These are phyloP conservation scores for Notothenia coriiceps DNA, from an alignment of 2,113 vertebrate genomes.

Conservation along the genomic window DNA sequence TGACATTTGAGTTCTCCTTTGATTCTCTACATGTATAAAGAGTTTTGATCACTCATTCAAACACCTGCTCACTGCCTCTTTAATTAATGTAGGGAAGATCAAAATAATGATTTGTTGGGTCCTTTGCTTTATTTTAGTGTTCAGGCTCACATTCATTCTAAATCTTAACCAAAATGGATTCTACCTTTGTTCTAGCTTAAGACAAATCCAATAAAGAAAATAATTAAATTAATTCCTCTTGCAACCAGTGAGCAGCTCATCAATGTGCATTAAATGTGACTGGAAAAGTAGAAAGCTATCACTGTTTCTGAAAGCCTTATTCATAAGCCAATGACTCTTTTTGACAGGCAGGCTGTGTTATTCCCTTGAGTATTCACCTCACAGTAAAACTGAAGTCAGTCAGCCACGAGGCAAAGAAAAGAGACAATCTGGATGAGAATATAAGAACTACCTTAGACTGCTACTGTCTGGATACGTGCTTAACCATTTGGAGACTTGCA, in stretches of 20 bases:
- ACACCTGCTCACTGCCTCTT: constrained; percentile 10
- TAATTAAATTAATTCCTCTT: constrained; percentile 13
- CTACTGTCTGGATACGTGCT: background rate
- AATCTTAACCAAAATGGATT: background rate
- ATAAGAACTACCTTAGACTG: background rate
- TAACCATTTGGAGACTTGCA: background rate
- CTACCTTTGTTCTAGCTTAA: constrained; percentile 17
- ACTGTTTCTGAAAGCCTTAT: constrained; percentile 45
- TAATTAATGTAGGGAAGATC: background rate
- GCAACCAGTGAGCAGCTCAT: constrained; percentile 11
- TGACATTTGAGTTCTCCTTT: constrained; percentile 29
- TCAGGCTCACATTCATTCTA: background rate
- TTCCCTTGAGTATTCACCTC: constrained; percentile 8
- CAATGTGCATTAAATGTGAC: constrained; percentile 35
- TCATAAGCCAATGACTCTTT: constrained; percentile 31
- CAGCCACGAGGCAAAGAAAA: constrained; percentile 17
- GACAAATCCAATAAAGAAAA: constrained; percentile 4
- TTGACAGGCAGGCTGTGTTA: constrained; percentile 26
- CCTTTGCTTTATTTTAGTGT: background rate
- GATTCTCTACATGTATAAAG: constrained; percentile 19
- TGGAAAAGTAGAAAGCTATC: constrained; percentile 29
- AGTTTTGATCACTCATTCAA: constrained; percentile 40
- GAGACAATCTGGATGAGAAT: background rate
- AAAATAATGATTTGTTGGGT: background rate
- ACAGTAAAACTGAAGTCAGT: constrained; percentile 5